Evolutionary conservation across 2,113 vertebrate species (phyloP).

Genomic region (Oriolus oriolus): DNA sequence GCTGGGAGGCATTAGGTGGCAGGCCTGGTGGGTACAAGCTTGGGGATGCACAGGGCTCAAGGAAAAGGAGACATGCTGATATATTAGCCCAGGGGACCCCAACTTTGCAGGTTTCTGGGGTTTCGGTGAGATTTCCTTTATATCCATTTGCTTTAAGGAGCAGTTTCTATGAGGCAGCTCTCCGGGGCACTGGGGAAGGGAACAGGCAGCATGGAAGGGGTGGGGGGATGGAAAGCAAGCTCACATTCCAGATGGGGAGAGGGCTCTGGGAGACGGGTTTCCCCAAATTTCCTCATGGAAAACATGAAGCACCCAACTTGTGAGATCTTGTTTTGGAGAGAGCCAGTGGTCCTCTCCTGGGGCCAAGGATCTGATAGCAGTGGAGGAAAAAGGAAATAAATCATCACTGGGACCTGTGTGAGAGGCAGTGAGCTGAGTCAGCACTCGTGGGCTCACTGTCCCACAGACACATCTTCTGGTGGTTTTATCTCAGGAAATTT

Average conservation of each 20-base stretch:
- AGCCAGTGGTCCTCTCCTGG: rapidly evolving
- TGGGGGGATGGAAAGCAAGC: neutral
- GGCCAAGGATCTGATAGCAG: neutral
- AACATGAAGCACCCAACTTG: neutral
- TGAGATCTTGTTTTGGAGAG: neutral
- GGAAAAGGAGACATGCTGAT: neutral
- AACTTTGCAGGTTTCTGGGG: neutral
- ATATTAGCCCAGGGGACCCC: neutral
- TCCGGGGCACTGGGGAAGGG: neutral
- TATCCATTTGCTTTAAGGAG: neutral
- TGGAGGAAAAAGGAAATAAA: neutral
- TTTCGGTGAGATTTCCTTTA: neutral
- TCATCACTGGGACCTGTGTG: neutral
- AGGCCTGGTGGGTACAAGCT: neutral
- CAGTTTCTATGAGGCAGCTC: neutral
- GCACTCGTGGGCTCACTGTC: neutral
- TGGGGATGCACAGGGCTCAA: neutral
- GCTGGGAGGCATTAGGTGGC: too few species aligned
- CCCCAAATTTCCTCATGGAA: neutral
- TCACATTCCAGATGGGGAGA: neutral
- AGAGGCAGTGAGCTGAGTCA: neutral
- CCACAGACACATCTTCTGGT: neutral
- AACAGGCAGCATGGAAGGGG: neutral
- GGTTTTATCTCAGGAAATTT: neutral
- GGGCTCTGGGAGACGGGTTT: neutral